Percentiles rank a stretch among this genome's conserved stretches.
These are phyloP conservation scores for Jaculus jaculus DNA, from an alignment of 2,113 vertebrate genomes.

Conservation along the genomic window DNA sequence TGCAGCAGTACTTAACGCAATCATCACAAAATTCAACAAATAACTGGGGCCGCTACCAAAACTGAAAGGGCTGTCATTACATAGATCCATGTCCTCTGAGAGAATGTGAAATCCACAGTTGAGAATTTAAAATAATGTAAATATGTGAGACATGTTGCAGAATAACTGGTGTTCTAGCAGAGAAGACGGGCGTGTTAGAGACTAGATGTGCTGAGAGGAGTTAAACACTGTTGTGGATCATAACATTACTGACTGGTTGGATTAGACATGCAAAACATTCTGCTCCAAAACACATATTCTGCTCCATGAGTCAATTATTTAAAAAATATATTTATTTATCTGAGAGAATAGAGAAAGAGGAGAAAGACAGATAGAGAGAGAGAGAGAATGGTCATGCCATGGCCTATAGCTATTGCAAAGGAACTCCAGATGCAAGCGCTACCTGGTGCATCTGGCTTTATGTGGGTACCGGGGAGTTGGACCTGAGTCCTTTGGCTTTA, in stretches of 20 bases:
- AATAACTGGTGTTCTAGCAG: background rate
- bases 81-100: background rate
- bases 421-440: no score
- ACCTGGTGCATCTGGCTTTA: no score
- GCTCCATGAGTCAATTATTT: background rate
- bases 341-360: no score
- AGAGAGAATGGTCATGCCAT: no score
- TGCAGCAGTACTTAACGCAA: background rate
- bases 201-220: background rate
- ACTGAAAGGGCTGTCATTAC: background rate
- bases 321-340: no score
- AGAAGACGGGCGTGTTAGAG: background rate
- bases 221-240: background rate
- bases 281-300: background rate
- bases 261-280: background rate
- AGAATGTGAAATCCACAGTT: background rate
- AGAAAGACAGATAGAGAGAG: no score
- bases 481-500: no score
- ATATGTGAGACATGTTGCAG: background rate
- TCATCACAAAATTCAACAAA: background rate
- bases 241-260: background rate
- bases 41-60: background rate
- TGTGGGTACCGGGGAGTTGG: no score
- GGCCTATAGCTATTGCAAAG: no score
- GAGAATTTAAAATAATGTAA: background rate